Evolutionary conservation across 1,140 invertebrate species (phyloP).

Genomic region (Drosophila kurseongensis): DNA sequence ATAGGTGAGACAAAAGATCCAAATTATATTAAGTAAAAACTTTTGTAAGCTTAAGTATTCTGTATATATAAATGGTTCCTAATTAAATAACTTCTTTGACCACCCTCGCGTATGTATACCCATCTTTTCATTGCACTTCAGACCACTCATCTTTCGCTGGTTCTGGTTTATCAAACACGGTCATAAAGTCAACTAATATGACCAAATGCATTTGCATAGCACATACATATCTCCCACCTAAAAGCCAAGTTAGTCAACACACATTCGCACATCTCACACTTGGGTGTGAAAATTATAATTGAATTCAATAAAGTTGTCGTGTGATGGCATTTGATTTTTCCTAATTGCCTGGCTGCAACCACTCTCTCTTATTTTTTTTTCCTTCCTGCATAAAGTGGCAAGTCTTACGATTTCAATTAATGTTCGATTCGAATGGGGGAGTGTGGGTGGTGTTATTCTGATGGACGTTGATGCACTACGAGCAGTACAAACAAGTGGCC

Average conservation of each 20-base stretch:
- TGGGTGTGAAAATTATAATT: slow-evolving; percentile 79
- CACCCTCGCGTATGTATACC: slow-evolving; percentile 27
- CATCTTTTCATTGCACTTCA: slow-evolving; percentile 22
- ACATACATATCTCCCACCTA: slow-evolving; percentile 8
- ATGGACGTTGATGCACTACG: too few relatives aligned
- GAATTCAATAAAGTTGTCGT: slow-evolving; percentile 78
- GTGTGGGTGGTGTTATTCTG: slow-evolving; percentile 1
- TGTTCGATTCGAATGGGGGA: slow-evolving; percentile 6
- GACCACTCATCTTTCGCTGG: slow-evolving; percentile 26
- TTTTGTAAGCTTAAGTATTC: too few relatives aligned
- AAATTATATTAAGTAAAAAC: too few relatives aligned
- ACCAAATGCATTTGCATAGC: slow-evolving; percentile 58
- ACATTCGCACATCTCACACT: slow-evolving; percentile 50
- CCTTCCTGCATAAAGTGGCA: slow-evolving; percentile 56
- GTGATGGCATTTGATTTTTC: slow-evolving; percentile 42
- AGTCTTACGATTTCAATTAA: slow-evolving; percentile 80
- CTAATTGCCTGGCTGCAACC: slow-evolving; percentile 55
- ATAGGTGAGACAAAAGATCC: too few relatives aligned
- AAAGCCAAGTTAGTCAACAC: slow-evolving; percentile 24
- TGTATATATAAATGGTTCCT: too few relatives aligned
- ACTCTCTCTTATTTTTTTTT: not conserved
- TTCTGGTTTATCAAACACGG: slow-evolving; percentile 52
- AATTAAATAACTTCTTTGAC: not conserved
- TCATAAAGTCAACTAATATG: slow-evolving; percentile 71
- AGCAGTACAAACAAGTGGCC: too few relatives aligned